Evolutionary conservation across 2,888 invertebrate genomes (phyloP).

Genomic region (Lochmaea crataegi): DNA sequence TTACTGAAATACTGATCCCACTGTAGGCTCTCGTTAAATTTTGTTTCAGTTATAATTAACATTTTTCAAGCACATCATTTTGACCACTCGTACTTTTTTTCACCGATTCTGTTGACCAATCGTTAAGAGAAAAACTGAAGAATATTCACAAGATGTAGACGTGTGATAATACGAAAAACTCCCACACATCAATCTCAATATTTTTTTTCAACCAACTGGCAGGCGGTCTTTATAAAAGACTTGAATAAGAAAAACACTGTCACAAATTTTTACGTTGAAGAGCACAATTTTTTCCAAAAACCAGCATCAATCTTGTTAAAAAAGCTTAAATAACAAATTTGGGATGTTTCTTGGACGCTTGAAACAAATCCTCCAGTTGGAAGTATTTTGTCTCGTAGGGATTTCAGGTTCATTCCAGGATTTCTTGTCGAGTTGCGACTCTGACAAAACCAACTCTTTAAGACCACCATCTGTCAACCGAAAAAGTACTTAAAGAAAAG

Average conservation of each 20-base stretch:
- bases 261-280: no score
- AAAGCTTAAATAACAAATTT: slow-evolving; percentile 28
- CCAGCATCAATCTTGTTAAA: slow-evolving; percentile 29
- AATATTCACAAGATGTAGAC: no score
- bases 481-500: neutral
- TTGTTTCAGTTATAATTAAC: no score
- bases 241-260: no score
- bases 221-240: slow-evolving; percentile 5
- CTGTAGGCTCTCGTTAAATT: no score
- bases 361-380: slow-evolving; percentile 25
- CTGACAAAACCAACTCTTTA: neutral
- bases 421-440: slow-evolving; percentile 2
- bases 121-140: no score
- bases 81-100: no score
- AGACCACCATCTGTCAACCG: neutral
- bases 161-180: no score
- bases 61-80: no score
- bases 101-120: no score
- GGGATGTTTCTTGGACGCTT: slow-evolving; percentile 17
- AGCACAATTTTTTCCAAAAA: slow-evolving; percentile 20
- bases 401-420: slow-evolving; percentile 2
- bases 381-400: slow-evolving; percentile 8
- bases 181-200: no score
- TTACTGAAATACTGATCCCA: no score
- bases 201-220: slow-evolving; percentile 1